Percentiles rank a stretch among this genome's conserved stretches.
These are phyloP conservation scores for Falco naumanni DNA, from an alignment of 2,797 vertebrate species.

Conservation along the genomic window DNA sequence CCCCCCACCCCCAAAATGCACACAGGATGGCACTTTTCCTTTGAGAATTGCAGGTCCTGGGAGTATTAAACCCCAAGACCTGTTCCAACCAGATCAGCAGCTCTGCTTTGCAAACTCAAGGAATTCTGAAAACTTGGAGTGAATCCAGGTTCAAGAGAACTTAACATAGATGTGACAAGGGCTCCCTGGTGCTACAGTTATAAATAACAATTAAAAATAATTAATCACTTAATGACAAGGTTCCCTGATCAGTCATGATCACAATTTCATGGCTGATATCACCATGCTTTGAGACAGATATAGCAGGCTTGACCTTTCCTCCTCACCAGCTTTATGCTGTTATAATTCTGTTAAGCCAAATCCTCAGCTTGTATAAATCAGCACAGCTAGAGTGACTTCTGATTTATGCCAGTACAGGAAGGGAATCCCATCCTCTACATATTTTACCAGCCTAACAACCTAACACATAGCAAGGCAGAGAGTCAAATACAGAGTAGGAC, in stretches of 20 bases:
- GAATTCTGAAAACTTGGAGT: conserved; percentile 17
- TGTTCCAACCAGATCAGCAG: background rate
- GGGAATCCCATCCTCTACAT: conserved; percentile 37
- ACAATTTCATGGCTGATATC: conserved; percentile 7
- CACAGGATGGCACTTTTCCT: background rate
- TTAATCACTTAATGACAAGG: conserved; percentile 15
- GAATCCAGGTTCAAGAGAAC: conserved; percentile 22
- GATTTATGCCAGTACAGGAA: conserved; percentile 35
- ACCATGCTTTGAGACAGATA: background rate
- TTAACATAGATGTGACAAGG: background rate
- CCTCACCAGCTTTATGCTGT: background rate
- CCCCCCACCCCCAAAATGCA: accelerated
- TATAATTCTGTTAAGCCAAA: conserved; percentile 43
- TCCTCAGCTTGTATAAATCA: conserved; percentile 47
- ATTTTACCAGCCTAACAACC: conserved; percentile 51
- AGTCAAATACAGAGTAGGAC: background rate
- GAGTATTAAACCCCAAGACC: background rate
- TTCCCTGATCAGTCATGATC: conserved; percentile 8
- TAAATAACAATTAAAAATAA: conserved; percentile 48
- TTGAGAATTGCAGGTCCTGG: background rate
- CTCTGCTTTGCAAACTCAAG: conserved; percentile 2
- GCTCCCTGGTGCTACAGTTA: conserved; percentile 12
- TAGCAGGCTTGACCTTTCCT: conserved; percentile 22
- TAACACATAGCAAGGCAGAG: background rate
- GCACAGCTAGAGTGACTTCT: conserved; percentile 5